phyloP scores from a whole-genome alignment of 2,113 vertebrate genomes.

The Phycodurus eques region DNA sequence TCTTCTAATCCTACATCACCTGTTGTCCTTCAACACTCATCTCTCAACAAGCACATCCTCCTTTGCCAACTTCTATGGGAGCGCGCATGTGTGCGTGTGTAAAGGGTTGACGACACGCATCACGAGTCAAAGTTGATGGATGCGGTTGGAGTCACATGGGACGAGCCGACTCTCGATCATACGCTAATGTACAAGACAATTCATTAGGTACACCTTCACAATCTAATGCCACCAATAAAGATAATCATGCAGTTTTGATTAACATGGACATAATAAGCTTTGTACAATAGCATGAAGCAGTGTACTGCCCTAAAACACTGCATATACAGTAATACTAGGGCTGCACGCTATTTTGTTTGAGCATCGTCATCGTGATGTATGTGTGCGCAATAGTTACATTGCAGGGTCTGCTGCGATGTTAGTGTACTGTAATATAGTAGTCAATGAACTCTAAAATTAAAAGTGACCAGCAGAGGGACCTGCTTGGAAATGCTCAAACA shows the following conservation, averaged over 20 bases:
- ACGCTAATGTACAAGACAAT: background rate
- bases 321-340: background rate
- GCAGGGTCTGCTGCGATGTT: no score
- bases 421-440: no score
- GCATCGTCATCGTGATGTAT: no score
- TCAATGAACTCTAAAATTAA: no score
- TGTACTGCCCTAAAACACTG: background rate
- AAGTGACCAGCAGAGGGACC: no score
- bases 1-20: conserved; percentile 59
- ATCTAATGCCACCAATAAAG: background rate
- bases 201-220: background rate
- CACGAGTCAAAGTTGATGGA: conserved; percentile 10
- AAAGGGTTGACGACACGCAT: background rate
- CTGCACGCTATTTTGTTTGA: background rate
- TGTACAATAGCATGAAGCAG: background rate
- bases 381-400: no score
- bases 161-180: background rate
- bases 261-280: background rate
- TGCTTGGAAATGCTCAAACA: no score
- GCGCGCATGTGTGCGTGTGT: background rate
- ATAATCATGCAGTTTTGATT: background rate
- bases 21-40: conserved; percentile 54
- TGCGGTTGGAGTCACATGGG: conserved; percentile 7
- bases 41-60: conserved; percentile 16
- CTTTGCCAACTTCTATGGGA: conserved; percentile 31